Conservation (phyloP, 2,113 vertebrate genomes). For the Turnix velox region DNA sequence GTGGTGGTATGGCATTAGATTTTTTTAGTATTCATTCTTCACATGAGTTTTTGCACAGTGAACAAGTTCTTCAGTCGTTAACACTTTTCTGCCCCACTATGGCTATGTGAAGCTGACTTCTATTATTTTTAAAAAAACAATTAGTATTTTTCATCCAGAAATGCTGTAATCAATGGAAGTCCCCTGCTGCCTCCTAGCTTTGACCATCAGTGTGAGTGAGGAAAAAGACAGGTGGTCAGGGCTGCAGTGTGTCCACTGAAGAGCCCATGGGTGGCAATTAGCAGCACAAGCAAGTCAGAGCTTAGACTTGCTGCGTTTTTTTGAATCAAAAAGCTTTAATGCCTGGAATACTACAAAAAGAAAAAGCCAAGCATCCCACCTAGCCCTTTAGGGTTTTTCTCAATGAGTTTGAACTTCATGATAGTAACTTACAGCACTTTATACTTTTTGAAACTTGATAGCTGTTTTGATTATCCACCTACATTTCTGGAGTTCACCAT, state of each 20-base stretch:
- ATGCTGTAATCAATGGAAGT: background rate
- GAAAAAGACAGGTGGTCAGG: background rate
- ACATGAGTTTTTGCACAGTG: background rate
- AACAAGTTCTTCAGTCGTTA: background rate
- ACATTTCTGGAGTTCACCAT: background rate
- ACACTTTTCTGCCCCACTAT: background rate
- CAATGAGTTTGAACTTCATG: background rate
- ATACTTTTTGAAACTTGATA: background rate
- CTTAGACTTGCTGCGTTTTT: background rate
- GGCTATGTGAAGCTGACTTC: background rate
- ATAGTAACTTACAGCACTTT: background rate
- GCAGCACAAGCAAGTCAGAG: background rate
- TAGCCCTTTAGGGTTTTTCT: background rate
- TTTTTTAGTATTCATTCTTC: background rate
- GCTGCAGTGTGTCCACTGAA: background rate
- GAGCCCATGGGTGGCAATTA: background rate
- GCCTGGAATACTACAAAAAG: background rate
- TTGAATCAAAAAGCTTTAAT: background rate
- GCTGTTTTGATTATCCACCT: background rate
- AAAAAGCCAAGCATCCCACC: background rate
- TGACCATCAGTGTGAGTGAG: background rate
- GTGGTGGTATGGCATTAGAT: background rate
- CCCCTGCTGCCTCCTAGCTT: background rate
- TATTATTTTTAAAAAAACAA: background rate
- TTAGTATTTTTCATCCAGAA: background rate